Evolutionary conservation across 2,113 vertebrate species (phyloP).

Genomic region (Hippocampus comes): DNA sequence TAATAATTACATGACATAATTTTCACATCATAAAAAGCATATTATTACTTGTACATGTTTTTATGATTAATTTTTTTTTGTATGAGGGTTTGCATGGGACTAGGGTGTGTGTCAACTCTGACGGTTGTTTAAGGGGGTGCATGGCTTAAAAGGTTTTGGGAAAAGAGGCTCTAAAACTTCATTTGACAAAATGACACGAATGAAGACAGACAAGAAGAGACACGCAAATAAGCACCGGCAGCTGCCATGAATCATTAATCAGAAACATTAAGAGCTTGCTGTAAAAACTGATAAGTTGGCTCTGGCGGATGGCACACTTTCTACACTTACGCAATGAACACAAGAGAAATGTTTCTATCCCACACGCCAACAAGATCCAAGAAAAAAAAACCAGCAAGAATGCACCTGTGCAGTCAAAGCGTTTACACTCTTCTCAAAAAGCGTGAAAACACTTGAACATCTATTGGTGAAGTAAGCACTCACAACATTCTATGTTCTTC

Average conservation of each 20-base stretch:
- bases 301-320: neutral
- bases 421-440: neutral
- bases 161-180: neutral
- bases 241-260: neutral
- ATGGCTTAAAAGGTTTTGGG: neutral
- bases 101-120: neutral
- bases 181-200: neutral
- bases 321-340: neutral
- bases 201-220: neutral
- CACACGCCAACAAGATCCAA: neutral
- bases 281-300: constrained; percentile 1
- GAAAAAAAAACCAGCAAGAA: neutral
- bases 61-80: neutral
- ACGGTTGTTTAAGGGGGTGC: neutral
- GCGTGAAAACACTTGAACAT: neutral
- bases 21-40: no score
- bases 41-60: neutral
- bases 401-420: neutral
- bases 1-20: no score
- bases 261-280: neutral
- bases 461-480: neutral
- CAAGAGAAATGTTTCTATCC: neutral
- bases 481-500: neutral
- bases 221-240: neutral
- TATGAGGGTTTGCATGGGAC: no score